phyloP scores from a whole-genome alignment of 2,888 invertebrate genomes.

The Chaetogeoica ovagalla region DNA sequence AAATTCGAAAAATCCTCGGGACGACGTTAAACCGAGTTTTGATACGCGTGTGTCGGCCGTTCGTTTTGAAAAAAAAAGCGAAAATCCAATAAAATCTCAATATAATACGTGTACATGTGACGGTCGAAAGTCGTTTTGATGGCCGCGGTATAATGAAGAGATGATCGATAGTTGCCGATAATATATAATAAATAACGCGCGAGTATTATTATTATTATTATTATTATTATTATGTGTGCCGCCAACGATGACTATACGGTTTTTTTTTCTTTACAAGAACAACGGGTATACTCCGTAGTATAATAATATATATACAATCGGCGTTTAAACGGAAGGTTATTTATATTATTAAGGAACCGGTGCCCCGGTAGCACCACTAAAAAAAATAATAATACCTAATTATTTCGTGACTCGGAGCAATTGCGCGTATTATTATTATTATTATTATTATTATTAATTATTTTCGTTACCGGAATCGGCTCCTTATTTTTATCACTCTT shows the following conservation, averaged over 20 bases:
- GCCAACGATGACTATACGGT: constrained; percentile 20
- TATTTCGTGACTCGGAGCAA: constrained; percentile 52
- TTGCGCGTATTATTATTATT: background rate
- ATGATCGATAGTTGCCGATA: background rate
- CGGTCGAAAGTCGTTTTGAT: too few species aligned
- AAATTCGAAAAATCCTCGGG: too few species aligned
- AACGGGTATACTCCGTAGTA: background rate
- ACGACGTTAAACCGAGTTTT: too few species aligned
- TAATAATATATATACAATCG: background rate
- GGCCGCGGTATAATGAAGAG: too few species aligned
- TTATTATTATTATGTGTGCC: background rate
- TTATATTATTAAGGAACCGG: background rate
- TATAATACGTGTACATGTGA: too few species aligned
- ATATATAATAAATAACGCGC: too few species aligned
- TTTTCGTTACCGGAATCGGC: too few species aligned
- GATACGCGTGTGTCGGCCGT: too few species aligned
- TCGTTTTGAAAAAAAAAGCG: too few species aligned
- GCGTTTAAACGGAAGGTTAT: constrained; percentile 7
- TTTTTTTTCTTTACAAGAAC: constrained; percentile 16
- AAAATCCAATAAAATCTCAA: too few species aligned
- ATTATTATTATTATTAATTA: background rate
- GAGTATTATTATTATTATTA: too few species aligned
- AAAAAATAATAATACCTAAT: constrained; percentile 31
- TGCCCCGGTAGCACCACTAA: constrained; percentile 2
- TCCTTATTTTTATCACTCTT: too few species aligned